A percentile compares a stretch with the other conserved stretches of the same genome.
phyloP scores from a whole-genome alignment of 2,113 vertebrate genomes.

The Pteronura brasiliensis region DNA sequence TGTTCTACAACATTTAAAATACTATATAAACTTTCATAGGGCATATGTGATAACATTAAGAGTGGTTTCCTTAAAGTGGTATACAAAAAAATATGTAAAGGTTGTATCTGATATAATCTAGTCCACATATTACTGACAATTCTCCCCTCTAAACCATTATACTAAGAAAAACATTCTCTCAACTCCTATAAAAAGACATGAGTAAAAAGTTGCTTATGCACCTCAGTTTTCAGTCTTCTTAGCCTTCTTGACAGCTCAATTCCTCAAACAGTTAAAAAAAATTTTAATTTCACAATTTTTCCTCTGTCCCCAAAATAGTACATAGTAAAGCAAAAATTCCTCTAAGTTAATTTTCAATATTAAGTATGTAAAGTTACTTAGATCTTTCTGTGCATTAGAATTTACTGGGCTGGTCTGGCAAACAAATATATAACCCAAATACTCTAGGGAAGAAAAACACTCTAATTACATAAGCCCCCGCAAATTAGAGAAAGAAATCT shows the following conservation, averaged over 20 bases:
- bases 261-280: constrained; percentile 8
- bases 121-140: background rate
- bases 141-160: background rate
- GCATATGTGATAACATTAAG: background rate
- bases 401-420: background rate
- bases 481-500: constrained; percentile 3
- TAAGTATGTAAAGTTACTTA: background rate
- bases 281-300: background rate
- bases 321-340: background rate
- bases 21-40: background rate
- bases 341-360: background rate
- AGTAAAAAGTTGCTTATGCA: background rate
- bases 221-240: background rate
- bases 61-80: background rate
- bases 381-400: background rate
- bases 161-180: background rate
- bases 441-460: background rate
- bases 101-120: background rate
- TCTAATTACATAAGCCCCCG: background rate
- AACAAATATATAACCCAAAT: background rate
- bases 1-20: background rate
- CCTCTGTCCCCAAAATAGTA: background rate
- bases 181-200: background rate
- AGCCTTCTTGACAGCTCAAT: background rate
- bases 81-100: background rate